Evolutionary conservation across 1,140 invertebrate species (phyloP), one percentile per base, ranked within the genome.

Genomic region (Drosophila busckii): DNA sequence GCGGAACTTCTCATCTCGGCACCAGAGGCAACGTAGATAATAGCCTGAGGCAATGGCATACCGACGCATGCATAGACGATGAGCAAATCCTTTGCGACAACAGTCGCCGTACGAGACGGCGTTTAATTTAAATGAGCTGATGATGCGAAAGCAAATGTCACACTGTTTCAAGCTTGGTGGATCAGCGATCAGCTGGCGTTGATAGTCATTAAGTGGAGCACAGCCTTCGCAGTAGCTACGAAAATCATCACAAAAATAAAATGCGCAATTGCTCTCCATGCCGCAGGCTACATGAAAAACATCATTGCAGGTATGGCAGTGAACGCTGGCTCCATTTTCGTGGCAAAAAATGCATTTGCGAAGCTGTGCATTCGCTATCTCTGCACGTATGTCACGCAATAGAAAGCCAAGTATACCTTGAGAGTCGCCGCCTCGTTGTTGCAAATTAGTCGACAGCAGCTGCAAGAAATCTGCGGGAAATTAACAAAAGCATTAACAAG

Each of bases 21-120:
- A 86, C 84, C 84, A 86, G 4, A 84, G 49, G 28, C 84, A 86
- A 0, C 34, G 25, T n/a, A 86, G 41, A 62, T 84, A 85, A 35
- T 86, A 86, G 7, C 84, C 84, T 0, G 84, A 63, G 3, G 55
- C 25, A 0, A 63, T 1, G 0, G 84, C 84, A 45, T 84, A 82
- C 0, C 35, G 44, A 0, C 76, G 62, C 55, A 85, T 62, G 28
- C 83, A 86, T 0, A 5, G 16, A 2, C 49, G 41, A 59, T 86
- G 83, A 0, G 49, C 62, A 17, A 66, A 86, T 8, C 83, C 83
- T 22, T 60, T 55, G 3, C 62, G 46, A 26, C 84, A 86, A 26
- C 84, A 84, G 13, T 84, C 76, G 0, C 62, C 55, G 22, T 65
- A 70, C 4, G 56, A 25, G 4, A 65, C 38, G 0, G 7, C 29